A percentile compares a stretch with the other conserved stretches of the same genome.
Conservation (phyloP, 1,140 invertebrate species). For the Ips typographus region DNA sequence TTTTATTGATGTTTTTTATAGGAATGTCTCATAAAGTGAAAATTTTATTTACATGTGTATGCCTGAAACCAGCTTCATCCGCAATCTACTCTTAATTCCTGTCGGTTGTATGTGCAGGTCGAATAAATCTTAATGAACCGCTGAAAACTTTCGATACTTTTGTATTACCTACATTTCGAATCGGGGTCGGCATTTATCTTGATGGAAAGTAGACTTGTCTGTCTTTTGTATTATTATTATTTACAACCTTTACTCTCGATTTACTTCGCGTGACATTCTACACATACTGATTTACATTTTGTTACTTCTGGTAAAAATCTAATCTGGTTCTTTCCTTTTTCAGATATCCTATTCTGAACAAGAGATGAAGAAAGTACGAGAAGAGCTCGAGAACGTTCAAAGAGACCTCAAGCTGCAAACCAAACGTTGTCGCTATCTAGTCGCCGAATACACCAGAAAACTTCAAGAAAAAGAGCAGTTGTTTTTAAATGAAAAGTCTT, state of each 20-base stretch:
- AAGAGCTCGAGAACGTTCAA: conserved; percentile 63
- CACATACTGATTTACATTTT: conserved; percentile 3
- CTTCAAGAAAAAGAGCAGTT: conserved; percentile 63
- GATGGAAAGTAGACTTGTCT: conserved; percentile 28
- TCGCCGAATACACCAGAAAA: conserved; percentile 61
- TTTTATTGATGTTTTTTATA: no score
- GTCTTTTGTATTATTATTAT: conserved; percentile 24
- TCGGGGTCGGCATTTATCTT: conserved; percentile 25
- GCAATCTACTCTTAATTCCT: no score
- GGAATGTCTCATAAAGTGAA: no score
- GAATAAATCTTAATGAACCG: conserved; percentile 20
- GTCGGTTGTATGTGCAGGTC: not conserved
- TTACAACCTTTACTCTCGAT: conserved; percentile 20
- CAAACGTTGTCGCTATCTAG: conserved; percentile 58
- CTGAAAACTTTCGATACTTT: conserved; percentile 29
- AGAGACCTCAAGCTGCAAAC: conserved; percentile 66
- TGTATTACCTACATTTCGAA: conserved; percentile 29
- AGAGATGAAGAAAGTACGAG: conserved; percentile 56
- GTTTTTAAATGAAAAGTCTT: conserved; percentile 60
- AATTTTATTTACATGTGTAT: no score
- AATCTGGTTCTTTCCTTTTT: conserved; percentile 22
- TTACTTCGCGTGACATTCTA: not conserved
- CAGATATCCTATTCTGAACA: conserved; percentile 48
- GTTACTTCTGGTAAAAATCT: not conserved
- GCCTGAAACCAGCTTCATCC: no score